Base-by-base conservation (phyloP, 2,888 invertebrate genomes). In the Caenorhabditis japonica region DNA sequence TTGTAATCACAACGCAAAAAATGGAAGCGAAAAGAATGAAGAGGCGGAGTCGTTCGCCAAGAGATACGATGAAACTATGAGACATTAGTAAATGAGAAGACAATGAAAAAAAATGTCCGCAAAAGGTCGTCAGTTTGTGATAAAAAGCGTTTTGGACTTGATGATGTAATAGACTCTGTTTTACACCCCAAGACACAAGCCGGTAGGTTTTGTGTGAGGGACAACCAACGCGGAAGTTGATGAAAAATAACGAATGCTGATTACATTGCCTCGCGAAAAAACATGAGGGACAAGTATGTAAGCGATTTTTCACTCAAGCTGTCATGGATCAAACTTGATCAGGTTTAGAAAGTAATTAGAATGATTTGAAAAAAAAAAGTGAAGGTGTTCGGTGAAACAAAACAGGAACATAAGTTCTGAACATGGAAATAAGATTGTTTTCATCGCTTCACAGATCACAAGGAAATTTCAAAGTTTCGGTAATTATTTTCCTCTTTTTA, bases 91-190 rank as follows among this genome's bases (percentile, higher is more conserved):
- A 51, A 51, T 51, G 55, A 68, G 52, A 60, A 70, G 61, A 61
- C 51, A 62, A 58, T 62, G 55, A 71, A 64, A 61, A n/a, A n/a
- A 64, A 61, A 64, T 53, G 53, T 23, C 55, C 62, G 46, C 52
- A 60, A 69, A 69, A 69, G 60, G 69, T 69, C 69, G 69, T 53
- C 59, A 69, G 60, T 69, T 53, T 60, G 36, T 47, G 62, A 64
- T 64, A 64, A 60, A 69, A 69, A 52, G 53, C 52, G 52, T 60
- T 53, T 60, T 38, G 69, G 60, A 47, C 69, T 27, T 46, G 41
- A 38, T 69, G 69, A 60, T 69, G 69, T 69, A 69, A 69, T 69
- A 69, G 55, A 60, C 33, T 41, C 53, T 47, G 47, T 39, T 44
- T 68, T 51, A 59, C 46, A 59, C 58, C 53, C 19, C 15, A 34